Percentiles rank a stretch among this genome's conserved stretches.
Evolutionary conservation across 2,888 invertebrate genomes (phyloP).

Genomic region (Leptothorax acervorum): DNA sequence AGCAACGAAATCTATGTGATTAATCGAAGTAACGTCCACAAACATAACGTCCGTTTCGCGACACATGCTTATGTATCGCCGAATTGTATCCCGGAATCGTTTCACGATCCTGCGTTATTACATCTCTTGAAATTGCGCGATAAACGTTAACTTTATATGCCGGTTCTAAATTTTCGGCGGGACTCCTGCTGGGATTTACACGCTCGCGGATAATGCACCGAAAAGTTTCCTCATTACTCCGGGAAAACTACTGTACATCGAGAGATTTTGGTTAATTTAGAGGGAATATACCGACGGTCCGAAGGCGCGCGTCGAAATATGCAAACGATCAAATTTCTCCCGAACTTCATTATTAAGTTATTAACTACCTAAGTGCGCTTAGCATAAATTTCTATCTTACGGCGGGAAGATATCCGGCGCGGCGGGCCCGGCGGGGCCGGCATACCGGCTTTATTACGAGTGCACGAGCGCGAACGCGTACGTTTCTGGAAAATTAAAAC

Average conservation of each 20-base stretch:
- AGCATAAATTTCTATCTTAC: slow-evolving; percentile 71
- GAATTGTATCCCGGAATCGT: slow-evolving; percentile 22
- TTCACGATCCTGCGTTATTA: slow-evolving; percentile 32
- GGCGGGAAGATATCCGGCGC: slow-evolving; percentile 16
- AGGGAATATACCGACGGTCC: slow-evolving; percentile 28
- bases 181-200: slow-evolving; percentile 51
- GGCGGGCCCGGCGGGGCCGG: not conserved
- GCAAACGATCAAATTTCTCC: slow-evolving; percentile 69
- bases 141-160: slow-evolving; percentile 46
- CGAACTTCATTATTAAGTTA: slow-evolving; percentile 73
- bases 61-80: not conserved
- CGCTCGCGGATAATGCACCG: slow-evolving; percentile 55
- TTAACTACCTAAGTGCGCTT: slow-evolving; percentile 70
- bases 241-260: slow-evolving; percentile 59
- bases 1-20: slow-evolving; percentile 14
- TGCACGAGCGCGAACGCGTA: slow-evolving; percentile 32
- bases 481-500: slow-evolving; percentile 51
- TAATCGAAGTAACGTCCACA: slow-evolving; percentile 13
- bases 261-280: slow-evolving; percentile 62
- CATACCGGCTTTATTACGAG: slow-evolving; percentile 55
- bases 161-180: slow-evolving; percentile 45
- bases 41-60: not conserved
- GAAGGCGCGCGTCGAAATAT: slow-evolving; percentile 58
- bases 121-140: slow-evolving; percentile 27
- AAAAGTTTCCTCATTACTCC: slow-evolving; percentile 71